Base-by-base conservation (phyloP, 2,797 vertebrate genomes). In the Xenentodon cancila region DNA sequence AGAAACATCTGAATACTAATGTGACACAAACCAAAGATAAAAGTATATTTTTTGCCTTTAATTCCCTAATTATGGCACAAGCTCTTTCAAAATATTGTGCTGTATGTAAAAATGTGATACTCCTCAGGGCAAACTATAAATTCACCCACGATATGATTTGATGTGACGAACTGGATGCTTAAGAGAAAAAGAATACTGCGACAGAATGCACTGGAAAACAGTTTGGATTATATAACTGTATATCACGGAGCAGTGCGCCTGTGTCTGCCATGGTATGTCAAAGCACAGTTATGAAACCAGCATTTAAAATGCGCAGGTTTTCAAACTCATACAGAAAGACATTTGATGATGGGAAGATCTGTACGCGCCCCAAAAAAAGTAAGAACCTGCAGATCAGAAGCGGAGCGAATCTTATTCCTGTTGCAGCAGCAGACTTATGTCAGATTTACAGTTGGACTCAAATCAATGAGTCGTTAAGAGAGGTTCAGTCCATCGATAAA, bases 201-300 rank as follows among this genome's bases (percentile, higher is more conserved):
- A 77, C 68, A 50, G 75, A 79, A 80, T 58, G 68, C 75, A 70
- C 17, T 27, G 80, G 83, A 82, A 88, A 87, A 77, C 84, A 74
- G 79, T 88, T 81, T 76, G 64, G 53, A 54, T 91, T 91, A 88
- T 65, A 72, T 90, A 92, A 92, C 80, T 22, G 71, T 64, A 59
- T 64, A 73, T 68, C 67, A 84, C 51, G 53, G 79, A 81, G 67
- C 75, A 77, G 71, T 61, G 57, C 0, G 71, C 52, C 73, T 53
- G 71, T 73, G 68, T 84, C 79, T 79, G 69, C 68, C 52, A 34
- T 51, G 68, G 54, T 30, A 60, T 77, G 80, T 84, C 75, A 79
- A 80, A 43, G 73, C 74, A 53, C 51, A 32, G 85, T 88, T 89
- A 90, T 83, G 84, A 90, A 92, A 90, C 76, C 64, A 30, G 52